Conservation (phyloP, 2,797 vertebrate species). For the Sylvia borin region DNA sequence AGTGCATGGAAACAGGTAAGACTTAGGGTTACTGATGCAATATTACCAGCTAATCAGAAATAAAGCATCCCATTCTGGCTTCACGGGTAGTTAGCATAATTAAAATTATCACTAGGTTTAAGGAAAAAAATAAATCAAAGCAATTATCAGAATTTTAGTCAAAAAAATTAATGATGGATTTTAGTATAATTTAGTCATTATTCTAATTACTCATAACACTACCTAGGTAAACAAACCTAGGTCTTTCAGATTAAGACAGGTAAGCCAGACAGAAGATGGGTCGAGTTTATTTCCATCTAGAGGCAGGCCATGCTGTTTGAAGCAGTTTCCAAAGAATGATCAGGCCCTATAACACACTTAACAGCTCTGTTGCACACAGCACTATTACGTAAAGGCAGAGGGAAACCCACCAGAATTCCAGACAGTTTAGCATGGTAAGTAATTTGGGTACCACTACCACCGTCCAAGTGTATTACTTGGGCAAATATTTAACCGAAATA, state of each 20-base stretch:
- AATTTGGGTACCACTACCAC: background rate
- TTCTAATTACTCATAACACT: background rate
- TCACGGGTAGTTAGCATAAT: background rate
- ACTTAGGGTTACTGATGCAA: background rate
- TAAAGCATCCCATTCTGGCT: background rate
- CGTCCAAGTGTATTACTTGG: background rate
- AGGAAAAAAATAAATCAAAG: background rate
- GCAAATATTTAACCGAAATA: background rate
- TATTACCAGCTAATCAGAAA: background rate
- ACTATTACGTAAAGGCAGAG: background rate
- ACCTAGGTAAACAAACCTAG: background rate
- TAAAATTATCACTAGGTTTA: background rate
- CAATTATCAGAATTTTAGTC: background rate
- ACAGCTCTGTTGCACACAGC: background rate
- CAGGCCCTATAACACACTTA: background rate
- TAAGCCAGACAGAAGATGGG: background rate
- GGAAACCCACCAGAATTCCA: background rate
- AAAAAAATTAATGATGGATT: background rate
- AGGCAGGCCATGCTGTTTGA: background rate
- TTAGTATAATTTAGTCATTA: background rate
- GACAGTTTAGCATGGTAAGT: background rate
- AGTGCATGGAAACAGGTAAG: background rate
- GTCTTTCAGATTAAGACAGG: background rate
- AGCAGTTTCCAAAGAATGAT: background rate
- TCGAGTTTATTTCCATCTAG: fast-evolving